These are phyloP conservation scores for Ciconia maguari DNA, from an alignment of 2,113 vertebrate species.

Conservation along the genomic window DNA sequence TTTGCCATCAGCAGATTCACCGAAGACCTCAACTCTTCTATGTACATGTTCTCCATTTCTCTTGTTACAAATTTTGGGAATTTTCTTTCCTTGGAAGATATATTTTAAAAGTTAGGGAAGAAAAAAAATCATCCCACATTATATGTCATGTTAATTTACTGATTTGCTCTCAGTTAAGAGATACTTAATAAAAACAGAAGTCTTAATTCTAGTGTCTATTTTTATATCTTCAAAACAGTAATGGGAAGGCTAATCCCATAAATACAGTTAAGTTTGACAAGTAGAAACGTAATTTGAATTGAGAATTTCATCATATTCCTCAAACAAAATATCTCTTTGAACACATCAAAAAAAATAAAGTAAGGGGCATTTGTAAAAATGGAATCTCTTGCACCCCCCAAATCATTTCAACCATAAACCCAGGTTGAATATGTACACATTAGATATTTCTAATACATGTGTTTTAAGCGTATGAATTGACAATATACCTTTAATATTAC, in stretches of 20 bases:
- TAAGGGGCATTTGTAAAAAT: neutral
- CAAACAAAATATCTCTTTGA: neutral
- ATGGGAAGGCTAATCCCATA: neutral
- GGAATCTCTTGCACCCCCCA: accelerated
- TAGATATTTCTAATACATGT: accelerated
- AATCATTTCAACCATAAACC: neutral
- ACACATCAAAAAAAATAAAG: neutral
- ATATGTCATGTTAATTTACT: neutral
- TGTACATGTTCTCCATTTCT: conserved; percentile 91
- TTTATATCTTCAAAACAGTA: neutral
- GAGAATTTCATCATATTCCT: neutral
- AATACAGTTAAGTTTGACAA: neutral
- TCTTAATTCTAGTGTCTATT: neutral
- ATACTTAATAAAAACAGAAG: neutral
- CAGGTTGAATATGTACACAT: neutral
- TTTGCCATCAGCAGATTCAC: conserved; percentile 97
- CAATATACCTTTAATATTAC: neutral
- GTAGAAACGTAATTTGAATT: neutral
- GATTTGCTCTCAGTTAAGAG: neutral
- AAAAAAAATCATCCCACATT: neutral
- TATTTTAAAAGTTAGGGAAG: neutral
- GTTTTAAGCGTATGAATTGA: neutral
- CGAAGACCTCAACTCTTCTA: conserved; percentile 91
- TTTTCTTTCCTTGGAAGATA: conserved; percentile 83
- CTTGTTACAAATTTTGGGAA: conserved; percentile 83